These are phyloP conservation scores for Aromia moschata DNA, from an alignment of 2,888 invertebrate species.

Conservation along the genomic window DNA sequence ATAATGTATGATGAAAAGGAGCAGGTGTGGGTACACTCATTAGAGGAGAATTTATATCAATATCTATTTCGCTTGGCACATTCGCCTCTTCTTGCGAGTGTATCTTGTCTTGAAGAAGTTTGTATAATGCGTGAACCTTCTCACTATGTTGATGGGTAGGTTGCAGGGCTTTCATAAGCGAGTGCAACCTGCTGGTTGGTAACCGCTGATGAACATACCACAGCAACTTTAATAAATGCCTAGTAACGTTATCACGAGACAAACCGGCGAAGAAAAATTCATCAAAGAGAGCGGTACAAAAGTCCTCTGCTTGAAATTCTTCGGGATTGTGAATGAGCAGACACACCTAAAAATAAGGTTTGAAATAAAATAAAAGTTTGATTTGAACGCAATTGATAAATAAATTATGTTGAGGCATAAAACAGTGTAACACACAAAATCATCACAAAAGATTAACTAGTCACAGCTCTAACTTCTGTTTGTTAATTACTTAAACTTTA, in stretches of 20 bases:
- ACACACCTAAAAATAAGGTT: conserved; percentile 66
- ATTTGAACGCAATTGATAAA: no score
- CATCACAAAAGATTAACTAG: no score
- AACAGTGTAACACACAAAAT: no score
- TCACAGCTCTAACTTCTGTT: no score
- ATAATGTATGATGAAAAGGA: conserved; percentile 67
- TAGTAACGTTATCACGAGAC: conserved; percentile 88
- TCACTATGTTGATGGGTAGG: conserved; percentile 84
- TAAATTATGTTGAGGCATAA: no score
- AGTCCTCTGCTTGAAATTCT: conserved; percentile 92
- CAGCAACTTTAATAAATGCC: conserved; percentile 88
- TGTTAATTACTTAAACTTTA: no score
- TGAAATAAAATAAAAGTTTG: no score
- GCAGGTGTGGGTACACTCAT: conserved; percentile 87
- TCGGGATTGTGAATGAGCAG: conserved; percentile 88
- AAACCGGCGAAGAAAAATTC: conserved; percentile 94
- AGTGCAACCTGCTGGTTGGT: conserved; percentile 80
- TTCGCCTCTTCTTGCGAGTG: conserved; percentile 74
- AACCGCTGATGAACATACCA: conserved; percentile 92
- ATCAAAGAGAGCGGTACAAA: conserved; percentile 94
- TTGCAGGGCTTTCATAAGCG: conserved; percentile 82
- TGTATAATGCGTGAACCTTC: conserved; percentile 82
- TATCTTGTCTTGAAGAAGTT: conserved; percentile 81
- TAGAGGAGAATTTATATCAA: conserved; percentile 82
- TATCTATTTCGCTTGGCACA: conserved; percentile 69